Conservation (phyloP, 1,140 invertebrate species). For the Calliphora vicina region DNA sequence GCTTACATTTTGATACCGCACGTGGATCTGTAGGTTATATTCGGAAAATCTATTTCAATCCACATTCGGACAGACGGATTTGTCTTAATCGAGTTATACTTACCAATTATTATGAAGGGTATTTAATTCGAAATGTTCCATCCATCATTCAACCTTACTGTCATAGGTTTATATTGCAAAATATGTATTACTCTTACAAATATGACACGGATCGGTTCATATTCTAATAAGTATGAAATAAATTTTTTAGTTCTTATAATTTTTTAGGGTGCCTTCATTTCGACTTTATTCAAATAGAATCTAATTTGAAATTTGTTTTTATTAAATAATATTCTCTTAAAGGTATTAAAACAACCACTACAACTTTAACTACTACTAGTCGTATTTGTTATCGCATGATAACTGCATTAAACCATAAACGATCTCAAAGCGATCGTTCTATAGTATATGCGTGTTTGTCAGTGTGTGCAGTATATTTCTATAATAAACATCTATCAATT, state of each 20-base stretch:
- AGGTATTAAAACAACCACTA: neutral
- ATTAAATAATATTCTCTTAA: neutral
- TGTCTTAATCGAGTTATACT: too few species aligned
- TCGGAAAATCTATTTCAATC: too few species aligned
- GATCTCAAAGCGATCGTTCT: slow-evolving; percentile 17
- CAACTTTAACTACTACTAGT: neutral
- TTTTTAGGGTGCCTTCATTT: neutral
- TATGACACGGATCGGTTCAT: too few species aligned
- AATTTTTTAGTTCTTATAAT: neutral
- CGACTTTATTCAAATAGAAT: neutral
- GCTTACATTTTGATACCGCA: too few species aligned
- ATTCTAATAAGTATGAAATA: too few species aligned
- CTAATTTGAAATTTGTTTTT: neutral
- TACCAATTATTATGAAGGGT: too few species aligned
- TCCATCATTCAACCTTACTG: too few species aligned
- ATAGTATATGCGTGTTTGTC: neutral
- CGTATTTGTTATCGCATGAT: slow-evolving; percentile 26
- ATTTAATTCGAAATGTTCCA: too few species aligned
- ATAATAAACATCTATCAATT: neutral
- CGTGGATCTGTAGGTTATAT: too few species aligned
- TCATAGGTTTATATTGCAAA: too few species aligned
- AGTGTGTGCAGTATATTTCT: neutral
- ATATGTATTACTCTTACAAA: too few species aligned
- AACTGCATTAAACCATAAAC: slow-evolving; percentile 26
- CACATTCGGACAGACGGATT: too few species aligned